Percentiles rank a stretch among this genome's conserved stretches.
Conservation (phyloP, 1,140 invertebrate species). For the Aphaenogaster ashmeadi region DNA sequence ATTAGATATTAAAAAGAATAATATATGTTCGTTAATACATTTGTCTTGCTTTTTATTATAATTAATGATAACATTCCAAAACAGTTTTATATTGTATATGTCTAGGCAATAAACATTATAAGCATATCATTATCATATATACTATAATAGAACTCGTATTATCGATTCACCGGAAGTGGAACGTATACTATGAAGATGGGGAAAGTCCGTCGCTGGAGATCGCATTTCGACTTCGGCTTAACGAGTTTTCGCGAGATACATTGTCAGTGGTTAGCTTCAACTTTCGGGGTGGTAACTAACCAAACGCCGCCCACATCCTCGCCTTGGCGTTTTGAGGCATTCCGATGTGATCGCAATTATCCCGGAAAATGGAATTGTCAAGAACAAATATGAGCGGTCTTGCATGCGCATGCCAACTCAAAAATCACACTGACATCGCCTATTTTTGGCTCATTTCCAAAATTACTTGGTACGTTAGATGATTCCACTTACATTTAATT, state of each 20-base stretch:
- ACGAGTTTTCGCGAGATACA: conserved; percentile 49
- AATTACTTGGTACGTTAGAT: neutral
- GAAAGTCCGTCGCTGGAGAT: conserved; percentile 22
- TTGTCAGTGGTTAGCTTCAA: conserved; percentile 24
- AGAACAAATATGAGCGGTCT: conserved; percentile 8
- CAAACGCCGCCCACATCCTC: neutral
- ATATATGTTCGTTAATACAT: neutral
- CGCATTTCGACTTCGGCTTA: conserved; percentile 55
- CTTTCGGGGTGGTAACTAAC: conserved; percentile 53
- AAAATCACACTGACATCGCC: neutral
- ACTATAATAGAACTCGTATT: neutral
- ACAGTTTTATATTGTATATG: neutral
- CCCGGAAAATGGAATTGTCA: conserved; percentile 48
- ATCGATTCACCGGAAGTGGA: conserved; percentile 25
- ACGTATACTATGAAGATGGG: neutral
- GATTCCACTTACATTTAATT: neutral
- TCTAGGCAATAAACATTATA: neutral
- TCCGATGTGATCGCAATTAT: conserved; percentile 55
- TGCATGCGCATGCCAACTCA: neutral
- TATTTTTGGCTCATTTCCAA: conserved; percentile 33
- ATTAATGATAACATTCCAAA: neutral
- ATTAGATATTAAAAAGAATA: neutral
- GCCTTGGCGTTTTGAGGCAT: conserved; percentile 29
- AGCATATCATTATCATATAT: neutral
- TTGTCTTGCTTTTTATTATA: neutral